Conservation (phyloP, 2,113 vertebrate genomes). For the Emydura subglobosa region DNA sequence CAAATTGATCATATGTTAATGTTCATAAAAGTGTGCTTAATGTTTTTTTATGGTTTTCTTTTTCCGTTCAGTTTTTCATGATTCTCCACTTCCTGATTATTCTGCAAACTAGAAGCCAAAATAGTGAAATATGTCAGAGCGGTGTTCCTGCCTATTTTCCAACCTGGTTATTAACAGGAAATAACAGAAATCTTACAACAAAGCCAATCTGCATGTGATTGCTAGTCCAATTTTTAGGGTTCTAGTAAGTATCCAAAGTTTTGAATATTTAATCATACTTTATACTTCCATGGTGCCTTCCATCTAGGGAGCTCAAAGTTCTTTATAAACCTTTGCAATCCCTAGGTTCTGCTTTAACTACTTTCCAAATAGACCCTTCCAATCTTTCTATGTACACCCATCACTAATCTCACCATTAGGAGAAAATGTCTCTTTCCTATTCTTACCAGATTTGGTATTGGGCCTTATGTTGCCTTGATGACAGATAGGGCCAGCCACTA, state of each 20-base stretch:
- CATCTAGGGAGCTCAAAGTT: not conserved
- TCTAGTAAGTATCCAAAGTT: not conserved
- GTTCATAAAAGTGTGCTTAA: not conserved
- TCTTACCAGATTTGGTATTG: not conserved
- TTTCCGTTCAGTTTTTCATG: not conserved
- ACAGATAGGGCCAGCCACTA: not conserved
- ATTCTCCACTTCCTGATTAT: not conserved
- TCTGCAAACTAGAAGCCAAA: not conserved
- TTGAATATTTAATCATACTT: not conserved
- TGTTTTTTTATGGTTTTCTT: not conserved
- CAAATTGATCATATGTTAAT: not conserved
- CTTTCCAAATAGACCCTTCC: not conserved
- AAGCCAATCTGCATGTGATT: not conserved
- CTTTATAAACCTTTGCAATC: constrained; percentile 26
- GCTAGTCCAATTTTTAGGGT: not conserved
- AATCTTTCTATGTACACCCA: not conserved
- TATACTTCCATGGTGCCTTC: not conserved
- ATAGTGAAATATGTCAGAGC: not conserved
- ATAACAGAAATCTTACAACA: not conserved
- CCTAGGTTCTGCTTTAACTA: constrained; percentile 15
- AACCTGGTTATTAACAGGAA: not conserved
- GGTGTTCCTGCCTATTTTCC: not conserved
- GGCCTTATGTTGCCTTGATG: not conserved
- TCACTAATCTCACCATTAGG: not conserved
- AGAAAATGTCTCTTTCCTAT: not conserved